Evolutionary conservation across 2,113 vertebrate genomes (phyloP), one percentile per base, ranked within the genome.

Genomic region (Calonectris borealis): DNA sequence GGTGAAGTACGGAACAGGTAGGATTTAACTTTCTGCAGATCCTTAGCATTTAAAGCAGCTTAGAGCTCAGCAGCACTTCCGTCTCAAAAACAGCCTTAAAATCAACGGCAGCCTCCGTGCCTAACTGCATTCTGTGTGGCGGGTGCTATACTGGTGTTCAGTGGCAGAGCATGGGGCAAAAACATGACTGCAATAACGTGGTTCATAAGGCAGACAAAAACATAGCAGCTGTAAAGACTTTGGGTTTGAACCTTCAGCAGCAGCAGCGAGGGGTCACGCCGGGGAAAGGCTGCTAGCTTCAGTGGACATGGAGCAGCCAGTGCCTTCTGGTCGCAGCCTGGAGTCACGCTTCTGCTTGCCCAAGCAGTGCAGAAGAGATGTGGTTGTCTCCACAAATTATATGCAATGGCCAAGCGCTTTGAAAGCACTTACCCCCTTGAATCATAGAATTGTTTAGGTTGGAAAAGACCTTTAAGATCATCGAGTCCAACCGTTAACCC

Each of bases 91-190:
- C 2, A 3, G 32, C 51, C 38, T 70, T 36, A 44, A 61, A 51
- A 34, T 16, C 24, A 9, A 7, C 3, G 6, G 48, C 31, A 52
- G 36, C 31, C n/a, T 36, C n/a, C 0, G 1, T 4, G 20, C 20
- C 34, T 9, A 16, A 5, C 42, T 13, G 36, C 21, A 1, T 9
- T 13, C 13, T 6, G 5, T 8, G 57, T 13, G 48, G 31, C 5
- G 12, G 70, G 42, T 21, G 48, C 32, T 44, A 4, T 3, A 1
- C 26, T 17, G 57, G 32, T 15, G 27, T 24, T 40, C 31, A 7
- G 11, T 20, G 29, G 11, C 4, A 0, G 46, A 76, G 25, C 69
- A 15, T 19, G 44, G 38, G 29, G 49, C 27, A 21, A 34, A 77
- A 25, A 21, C 21, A 31, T 13, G 44, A 8, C 65, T 20, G 31